Evolutionary conservation across 2,797 vertebrate genomes (phyloP).

Genomic region (Hypotaenidia philippensis): DNA sequence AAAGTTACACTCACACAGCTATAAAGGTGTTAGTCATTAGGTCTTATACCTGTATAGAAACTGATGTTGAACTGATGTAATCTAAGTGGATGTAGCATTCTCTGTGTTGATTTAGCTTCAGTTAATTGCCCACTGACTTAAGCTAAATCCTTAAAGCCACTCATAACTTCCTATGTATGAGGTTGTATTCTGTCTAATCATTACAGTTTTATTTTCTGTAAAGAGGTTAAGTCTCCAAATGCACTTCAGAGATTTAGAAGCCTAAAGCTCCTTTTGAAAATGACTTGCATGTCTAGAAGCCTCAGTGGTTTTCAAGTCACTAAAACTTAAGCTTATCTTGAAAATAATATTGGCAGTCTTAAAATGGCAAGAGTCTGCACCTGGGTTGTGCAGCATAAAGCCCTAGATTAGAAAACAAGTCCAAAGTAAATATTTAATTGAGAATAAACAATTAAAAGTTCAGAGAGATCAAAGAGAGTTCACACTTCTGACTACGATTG

Average conservation of each 20-base stretch:
- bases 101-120: constrained; percentile 8
- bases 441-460: constrained; percentile 35
- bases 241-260: neutral
- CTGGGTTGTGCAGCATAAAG: neutral
- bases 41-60: neutral
- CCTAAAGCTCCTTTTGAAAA: neutral
- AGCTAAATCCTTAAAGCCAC: constrained; percentile 29
- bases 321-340: neutral
- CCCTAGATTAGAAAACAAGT: constrained; percentile 30
- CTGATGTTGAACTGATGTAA: neutral
- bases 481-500: neutral
- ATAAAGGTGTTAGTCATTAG: constrained; percentile 11
- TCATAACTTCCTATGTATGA: neutral
- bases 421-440: constrained; percentile 59
- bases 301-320: neutral
- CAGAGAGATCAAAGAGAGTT: constrained; percentile 22
- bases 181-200: neutral
- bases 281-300: neutral
- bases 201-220: neutral
- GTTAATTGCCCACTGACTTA: neutral
- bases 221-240: neutral
- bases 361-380: neutral
- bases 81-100: neutral
- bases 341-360: neutral
- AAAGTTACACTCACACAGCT: neutral